Percentiles rank a stretch among this genome's conserved stretches.
phyloP scores from a whole-genome alignment of 92 coral and sea anemone genomes.

The Porites rus region DNA sequence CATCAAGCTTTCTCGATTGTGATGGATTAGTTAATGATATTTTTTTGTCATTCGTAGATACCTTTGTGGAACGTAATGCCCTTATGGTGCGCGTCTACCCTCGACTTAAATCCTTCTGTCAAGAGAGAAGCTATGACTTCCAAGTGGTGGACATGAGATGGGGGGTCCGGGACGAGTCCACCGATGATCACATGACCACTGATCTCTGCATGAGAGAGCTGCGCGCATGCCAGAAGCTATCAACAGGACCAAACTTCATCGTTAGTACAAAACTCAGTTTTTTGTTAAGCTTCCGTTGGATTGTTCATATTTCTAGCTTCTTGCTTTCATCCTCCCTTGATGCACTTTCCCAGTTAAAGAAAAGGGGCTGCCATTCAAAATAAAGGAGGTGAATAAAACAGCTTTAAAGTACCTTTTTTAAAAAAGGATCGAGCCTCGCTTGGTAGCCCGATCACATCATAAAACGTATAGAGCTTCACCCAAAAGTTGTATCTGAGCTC shows the following conservation, averaged over 20 bases:
- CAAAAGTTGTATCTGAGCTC: too few relatives aligned
- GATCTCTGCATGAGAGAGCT: constrained; percentile 90
- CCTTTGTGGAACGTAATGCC: constrained; percentile 82
- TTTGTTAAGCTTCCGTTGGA: too few relatives aligned
- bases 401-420: too few relatives aligned
- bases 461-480: too few relatives aligned
- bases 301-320: not conserved
- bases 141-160: constrained; percentile 97
- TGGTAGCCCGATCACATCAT: too few relatives aligned
- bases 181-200: constrained; percentile 93
- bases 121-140: constrained; percentile 86
- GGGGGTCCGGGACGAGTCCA: constrained; percentile 95
- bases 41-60: constrained; percentile 33
- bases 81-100: constrained; percentile 88
- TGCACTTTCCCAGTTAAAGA: not conserved
- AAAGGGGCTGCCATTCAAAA: too few relatives aligned
- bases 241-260: constrained; percentile 92
- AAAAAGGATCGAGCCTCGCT: too few relatives aligned
- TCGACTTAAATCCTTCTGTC: constrained; percentile 83
- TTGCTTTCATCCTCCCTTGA: not conserved
- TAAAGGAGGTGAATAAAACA: too few relatives aligned
- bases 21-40: not conserved
- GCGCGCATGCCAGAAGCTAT: constrained; percentile 85
- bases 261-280: constrained; percentile 43
- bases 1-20: too few relatives aligned